Evolutionary conservation across 2,797 vertebrate species (phyloP).

Genomic region (Catostomus latipinnis): DNA sequence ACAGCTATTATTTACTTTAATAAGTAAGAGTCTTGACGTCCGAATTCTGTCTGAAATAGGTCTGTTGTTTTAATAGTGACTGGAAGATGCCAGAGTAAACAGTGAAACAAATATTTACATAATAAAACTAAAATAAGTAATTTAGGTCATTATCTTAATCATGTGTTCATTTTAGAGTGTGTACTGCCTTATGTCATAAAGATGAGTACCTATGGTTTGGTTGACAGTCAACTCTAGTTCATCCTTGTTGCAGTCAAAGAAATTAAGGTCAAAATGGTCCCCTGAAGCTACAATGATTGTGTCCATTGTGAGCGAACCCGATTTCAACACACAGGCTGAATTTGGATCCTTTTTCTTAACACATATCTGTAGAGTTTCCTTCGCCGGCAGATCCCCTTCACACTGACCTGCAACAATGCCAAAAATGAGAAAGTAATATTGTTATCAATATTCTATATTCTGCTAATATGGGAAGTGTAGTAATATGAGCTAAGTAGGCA

Average conservation of each 20-base stretch:
- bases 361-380: conserved; percentile 60
- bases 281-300: conserved; percentile 60
- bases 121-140: neutral
- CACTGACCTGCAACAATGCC: conserved; percentile 65
- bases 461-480: neutral
- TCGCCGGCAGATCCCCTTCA: conserved; percentile 60
- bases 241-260: conserved; percentile 68
- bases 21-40: no score
- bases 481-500: neutral
- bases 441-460: neutral
- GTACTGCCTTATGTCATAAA: neutral
- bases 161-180: neutral
- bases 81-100: neutral
- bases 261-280: conserved; percentile 60
- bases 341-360: conserved; percentile 61
- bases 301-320: conserved; percentile 56
- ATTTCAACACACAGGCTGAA: conserved; percentile 71
- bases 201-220: conserved; percentile 68
- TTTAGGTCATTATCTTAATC: neutral
- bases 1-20: no score
- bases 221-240: conserved; percentile 67
- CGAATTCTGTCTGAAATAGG: no score
- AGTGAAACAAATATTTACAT: neutral
- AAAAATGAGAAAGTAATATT: neutral
- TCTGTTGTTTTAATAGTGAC: neutral